These are phyloP conservation scores for Alloplasta piceator DNA, from an alignment of 2,888 invertebrate genomes.

Conservation along the genomic window DNA sequence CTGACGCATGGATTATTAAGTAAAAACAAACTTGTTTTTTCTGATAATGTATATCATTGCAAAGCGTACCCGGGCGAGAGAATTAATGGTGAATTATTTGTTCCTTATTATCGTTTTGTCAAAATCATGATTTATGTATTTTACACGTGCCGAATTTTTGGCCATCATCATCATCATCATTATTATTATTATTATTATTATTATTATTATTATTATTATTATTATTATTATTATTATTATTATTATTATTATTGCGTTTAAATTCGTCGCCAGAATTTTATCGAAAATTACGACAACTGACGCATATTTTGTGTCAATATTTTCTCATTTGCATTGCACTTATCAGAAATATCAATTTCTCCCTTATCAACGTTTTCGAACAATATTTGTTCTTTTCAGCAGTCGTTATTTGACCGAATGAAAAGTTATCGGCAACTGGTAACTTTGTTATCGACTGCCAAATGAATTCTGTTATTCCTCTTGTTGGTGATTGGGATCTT, in stretches of 20 bases:
- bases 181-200: background rate
- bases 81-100: slow-evolving; percentile 2
- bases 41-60: background rate
- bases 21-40: slow-evolving; percentile 10
- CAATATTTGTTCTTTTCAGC: no score
- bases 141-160: background rate
- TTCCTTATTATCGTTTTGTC: slow-evolving; percentile 1
- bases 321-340: slow-evolving; percentile 1
- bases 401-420: no score
- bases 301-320: background rate
- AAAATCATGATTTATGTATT: slow-evolving; percentile 3
- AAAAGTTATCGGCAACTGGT: no score
- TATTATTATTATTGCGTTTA: background rate
- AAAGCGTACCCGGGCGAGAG: background rate
- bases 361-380: slow-evolving; percentile 11
- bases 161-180: no score
- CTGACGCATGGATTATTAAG: slow-evolving; percentile 11
- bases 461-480: no score
- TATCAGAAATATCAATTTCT: slow-evolving; percentile 5
- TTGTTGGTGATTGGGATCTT: no score
- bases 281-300: background rate
- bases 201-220: slow-evolving; percentile 5
- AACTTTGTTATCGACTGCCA: no score
- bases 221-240: background rate
- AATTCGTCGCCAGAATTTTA: background rate